Evolutionary conservation across 2,888 invertebrate species (phyloP).

Genomic region (Balanococcus diminutus): DNA sequence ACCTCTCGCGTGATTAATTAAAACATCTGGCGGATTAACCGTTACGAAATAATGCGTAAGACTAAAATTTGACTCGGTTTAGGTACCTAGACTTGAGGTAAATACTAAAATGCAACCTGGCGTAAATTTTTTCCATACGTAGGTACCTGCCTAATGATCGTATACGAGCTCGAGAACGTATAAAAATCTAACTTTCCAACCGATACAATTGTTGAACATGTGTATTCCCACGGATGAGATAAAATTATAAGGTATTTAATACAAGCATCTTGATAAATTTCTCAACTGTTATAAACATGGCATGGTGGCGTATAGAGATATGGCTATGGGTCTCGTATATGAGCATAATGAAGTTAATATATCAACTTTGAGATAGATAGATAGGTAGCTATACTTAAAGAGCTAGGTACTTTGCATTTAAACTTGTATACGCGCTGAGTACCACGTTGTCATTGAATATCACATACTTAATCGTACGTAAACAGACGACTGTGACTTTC

Average conservation of each 20-base stretch:
- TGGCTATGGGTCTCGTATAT: no score
- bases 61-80: neutral
- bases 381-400: neutral
- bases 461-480: neutral
- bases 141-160: neutral
- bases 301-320: neutral
- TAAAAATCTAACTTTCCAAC: slow-evolving; percentile 22
- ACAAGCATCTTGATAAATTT: slow-evolving; percentile 5
- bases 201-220: slow-evolving; percentile 29
- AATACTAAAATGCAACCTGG: neutral
- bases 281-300: slow-evolving; percentile 9
- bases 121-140: neutral
- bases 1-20: neutral
- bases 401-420: neutral
- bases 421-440: neutral
- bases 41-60: neutral
- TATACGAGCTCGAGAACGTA: neutral
- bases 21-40: neutral
- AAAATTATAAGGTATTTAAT: slow-evolving; percentile 32
- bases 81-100: neutral
- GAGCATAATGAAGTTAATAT: slow-evolving; percentile 12
- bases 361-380: neutral
- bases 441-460: slow-evolving; percentile 8
- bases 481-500: neutral
- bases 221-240: slow-evolving; percentile 24